These are phyloP conservation scores for Electrona antarctica DNA, from an alignment of 2,113 vertebrate species.

Conservation along the genomic window DNA sequence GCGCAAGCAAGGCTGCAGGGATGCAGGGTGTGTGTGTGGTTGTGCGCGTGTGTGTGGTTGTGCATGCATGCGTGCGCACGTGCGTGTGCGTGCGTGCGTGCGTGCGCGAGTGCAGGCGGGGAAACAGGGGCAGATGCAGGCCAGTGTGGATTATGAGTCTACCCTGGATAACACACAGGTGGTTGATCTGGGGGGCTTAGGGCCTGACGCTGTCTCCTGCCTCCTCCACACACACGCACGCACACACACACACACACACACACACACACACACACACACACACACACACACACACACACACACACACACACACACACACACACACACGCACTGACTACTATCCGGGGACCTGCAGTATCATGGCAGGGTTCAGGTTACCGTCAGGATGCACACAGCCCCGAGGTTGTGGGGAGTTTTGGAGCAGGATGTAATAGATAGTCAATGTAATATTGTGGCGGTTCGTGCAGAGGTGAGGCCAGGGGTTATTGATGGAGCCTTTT, in stretches of 20 bases:
- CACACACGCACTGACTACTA: background rate
- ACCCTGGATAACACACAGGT: constrained; percentile 73
- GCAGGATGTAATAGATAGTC: constrained; percentile 60
- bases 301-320: constrained; percentile 56
- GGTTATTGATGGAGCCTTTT: constrained; percentile 54
- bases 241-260: background rate
- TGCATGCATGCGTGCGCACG: background rate
- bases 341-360: constrained; percentile 39
- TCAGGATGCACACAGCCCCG: constrained; percentile 33
- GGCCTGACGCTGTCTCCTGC: constrained; percentile 57
- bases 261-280: background rate
- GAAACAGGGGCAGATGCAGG: constrained; percentile 50
- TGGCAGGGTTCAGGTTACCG: constrained; percentile 55
- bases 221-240: constrained; percentile 37
- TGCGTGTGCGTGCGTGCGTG: background rate
- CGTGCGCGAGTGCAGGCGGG: constrained; percentile 12
- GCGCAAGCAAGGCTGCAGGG: background rate
- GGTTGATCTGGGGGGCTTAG: constrained; percentile 66
- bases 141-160: constrained; percentile 62
- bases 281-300: constrained; percentile 26
- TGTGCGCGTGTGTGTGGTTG: constrained; percentile 2
- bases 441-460: constrained; percentile 61
- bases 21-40: background rate
- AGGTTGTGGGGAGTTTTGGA: constrained; percentile 37
- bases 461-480: constrained; percentile 50